These are phyloP conservation scores for Aphis gossypii DNA, from an alignment of 1,140 invertebrate species.

Conservation along the genomic window DNA sequence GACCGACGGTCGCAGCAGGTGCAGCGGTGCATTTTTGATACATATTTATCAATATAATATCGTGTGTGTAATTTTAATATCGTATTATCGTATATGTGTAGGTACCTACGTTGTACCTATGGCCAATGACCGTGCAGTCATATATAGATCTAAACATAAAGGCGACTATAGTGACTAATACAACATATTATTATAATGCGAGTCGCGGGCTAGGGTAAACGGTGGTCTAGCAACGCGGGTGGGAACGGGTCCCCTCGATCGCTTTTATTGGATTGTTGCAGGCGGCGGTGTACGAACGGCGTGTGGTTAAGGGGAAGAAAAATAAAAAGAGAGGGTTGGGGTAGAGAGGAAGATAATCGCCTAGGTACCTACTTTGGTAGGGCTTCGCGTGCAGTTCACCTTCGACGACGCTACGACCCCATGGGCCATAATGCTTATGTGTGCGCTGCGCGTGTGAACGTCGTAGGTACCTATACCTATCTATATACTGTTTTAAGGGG, in stretches of 20 bases:
- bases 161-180: no score
- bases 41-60: no score
- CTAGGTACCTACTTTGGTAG: background rate
- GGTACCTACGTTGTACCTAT: no score
- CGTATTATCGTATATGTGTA: no score
- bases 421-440: background rate
- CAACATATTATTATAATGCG: no score
- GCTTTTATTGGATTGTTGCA: background rate
- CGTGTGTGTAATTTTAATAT: no score
- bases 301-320: background rate
- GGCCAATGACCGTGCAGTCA: no score
- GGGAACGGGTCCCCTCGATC: background rate
- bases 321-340: background rate
- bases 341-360: conserved; percentile 1
- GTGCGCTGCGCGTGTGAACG: background rate
- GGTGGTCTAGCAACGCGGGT: no score
- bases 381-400: background rate
- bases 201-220: background rate
- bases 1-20: background rate
- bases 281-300: no score
- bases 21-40: background rate
- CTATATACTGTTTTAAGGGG: background rate
- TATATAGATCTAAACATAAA: no score
- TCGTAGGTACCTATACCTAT: background rate
- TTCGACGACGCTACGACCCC: background rate